These are phyloP conservation scores for Anthopleura sola DNA, from an alignment of 64 coral and sea anemone species.

Conservation along the genomic window DNA sequence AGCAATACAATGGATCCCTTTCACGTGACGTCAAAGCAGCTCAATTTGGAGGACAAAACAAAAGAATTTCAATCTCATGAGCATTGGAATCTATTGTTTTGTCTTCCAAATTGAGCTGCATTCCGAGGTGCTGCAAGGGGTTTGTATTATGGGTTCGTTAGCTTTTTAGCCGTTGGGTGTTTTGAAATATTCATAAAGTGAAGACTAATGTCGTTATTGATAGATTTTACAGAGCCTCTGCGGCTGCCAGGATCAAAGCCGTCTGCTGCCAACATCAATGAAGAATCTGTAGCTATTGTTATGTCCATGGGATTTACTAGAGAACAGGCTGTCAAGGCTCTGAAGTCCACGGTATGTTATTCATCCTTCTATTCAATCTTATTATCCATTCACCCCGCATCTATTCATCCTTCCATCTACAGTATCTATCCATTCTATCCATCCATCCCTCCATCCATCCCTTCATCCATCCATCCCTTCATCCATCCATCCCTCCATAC, in stretches of 20 bases:
- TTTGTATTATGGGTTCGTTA: too few species aligned
- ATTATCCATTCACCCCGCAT: not conserved
- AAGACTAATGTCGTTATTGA: not conserved
- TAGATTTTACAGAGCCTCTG: conserved; percentile 82
- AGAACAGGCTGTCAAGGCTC: conserved; percentile 75
- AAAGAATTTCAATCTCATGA: too few species aligned
- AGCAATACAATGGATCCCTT: too few species aligned
- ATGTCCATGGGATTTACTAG: conserved; percentile 88
- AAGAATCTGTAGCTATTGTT: conserved; percentile 73
- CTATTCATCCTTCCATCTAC: not conserved
- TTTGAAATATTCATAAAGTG: too few species aligned
- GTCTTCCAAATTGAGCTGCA: too few species aligned
- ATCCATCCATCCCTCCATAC: not conserved
- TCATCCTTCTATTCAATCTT: not conserved
- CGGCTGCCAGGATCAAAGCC: conserved; percentile 23
- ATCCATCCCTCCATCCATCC: not conserved
- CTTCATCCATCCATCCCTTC: too few species aligned
- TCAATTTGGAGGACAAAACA: too few species aligned
- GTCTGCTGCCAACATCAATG: conserved; percentile 24
- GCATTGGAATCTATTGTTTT: too few species aligned
- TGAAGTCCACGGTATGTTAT: conserved; percentile 78
- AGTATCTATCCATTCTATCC: too few species aligned
- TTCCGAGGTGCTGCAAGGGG: too few species aligned
- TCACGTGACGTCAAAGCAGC: too few species aligned
- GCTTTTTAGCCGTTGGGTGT: too few species aligned